These are phyloP conservation scores for Gallinago solitaria DNA, from an alignment of 2,797 vertebrate genomes.

Conservation along the genomic window DNA sequence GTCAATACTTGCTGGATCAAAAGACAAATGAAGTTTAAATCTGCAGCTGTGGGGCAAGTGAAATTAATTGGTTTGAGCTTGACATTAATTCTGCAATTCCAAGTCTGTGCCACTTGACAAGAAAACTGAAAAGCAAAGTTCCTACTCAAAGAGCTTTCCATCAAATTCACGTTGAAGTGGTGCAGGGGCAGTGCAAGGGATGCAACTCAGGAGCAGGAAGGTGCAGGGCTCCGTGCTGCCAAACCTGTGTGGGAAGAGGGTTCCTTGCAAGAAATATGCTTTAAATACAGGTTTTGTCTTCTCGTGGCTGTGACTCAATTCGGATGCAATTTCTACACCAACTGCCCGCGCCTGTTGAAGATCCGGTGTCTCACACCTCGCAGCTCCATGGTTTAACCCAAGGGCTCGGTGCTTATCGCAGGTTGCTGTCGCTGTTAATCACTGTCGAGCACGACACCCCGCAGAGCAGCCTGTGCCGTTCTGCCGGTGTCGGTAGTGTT, in stretches of 20 bases:
- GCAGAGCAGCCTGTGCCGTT: not conserved
- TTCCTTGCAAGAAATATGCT: not conserved
- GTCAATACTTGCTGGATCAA: not conserved
- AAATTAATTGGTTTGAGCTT: not conserved
- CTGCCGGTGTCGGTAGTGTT: accelerated
- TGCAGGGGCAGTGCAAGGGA: accelerated
- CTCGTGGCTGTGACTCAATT: not conserved
- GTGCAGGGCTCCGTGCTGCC: not conserved
- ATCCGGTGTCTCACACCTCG: not conserved
- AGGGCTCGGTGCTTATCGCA: accelerated
- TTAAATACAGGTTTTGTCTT: not conserved
- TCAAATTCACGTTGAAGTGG: accelerated
- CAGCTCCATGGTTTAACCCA: accelerated
- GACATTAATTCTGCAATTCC: accelerated
- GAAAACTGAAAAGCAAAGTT: not conserved
- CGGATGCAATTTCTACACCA: accelerated
- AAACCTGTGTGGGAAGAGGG: not conserved
- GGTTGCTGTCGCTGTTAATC: not conserved
- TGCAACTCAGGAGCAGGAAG: accelerated
- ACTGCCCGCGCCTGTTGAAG: accelerated
- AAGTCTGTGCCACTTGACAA: accelerated
- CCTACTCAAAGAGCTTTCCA: not conserved
- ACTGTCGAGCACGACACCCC: accelerated
- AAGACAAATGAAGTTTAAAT: not conserved
- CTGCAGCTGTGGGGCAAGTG: accelerated